A percentile compares a stretch with the other conserved stretches of the same genome.
phyloP scores from a whole-genome alignment of 2,888 invertebrate genomes.

The Philopedon plagiatum region DNA sequence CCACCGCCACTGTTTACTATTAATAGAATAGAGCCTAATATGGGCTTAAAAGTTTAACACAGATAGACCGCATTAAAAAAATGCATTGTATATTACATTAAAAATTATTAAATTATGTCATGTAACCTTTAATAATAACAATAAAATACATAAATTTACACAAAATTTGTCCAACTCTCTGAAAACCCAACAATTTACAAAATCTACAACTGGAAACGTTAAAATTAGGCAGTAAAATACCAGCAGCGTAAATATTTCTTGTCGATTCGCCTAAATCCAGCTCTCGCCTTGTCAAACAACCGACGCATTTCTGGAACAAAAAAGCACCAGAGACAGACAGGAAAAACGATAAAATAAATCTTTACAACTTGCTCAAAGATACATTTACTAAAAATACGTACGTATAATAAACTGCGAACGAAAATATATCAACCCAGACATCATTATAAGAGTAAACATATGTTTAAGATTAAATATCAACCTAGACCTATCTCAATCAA shows the following conservation, averaged over 20 bases:
- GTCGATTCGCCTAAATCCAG: neutral
- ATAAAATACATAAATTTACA: too few species aligned
- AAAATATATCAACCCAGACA: constrained; percentile 33
- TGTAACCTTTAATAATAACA: too few species aligned
- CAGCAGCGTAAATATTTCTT: neutral
- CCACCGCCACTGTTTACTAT: too few species aligned
- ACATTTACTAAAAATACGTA: constrained; percentile 10
- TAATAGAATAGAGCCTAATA: too few species aligned
- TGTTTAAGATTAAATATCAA: constrained; percentile 27
- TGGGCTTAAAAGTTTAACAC: too few species aligned
- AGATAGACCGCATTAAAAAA: too few species aligned
- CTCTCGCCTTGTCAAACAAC: neutral
- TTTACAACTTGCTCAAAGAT: constrained; percentile 10
- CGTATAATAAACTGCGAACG: constrained; percentile 20
- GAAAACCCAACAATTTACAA: neutral
- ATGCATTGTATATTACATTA: too few species aligned
- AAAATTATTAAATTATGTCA: too few species aligned
- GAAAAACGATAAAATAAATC: constrained; percentile 2
- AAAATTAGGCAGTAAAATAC: neutral
- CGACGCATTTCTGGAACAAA: neutral
- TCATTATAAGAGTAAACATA: constrained; percentile 20
- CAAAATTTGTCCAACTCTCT: too few species aligned
- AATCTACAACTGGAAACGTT: neutral
- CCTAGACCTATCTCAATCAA: constrained; percentile 41
- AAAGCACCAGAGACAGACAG: constrained; percentile 5